Evolutionary conservation across 2,888 invertebrate genomes (phyloP).

Genomic region (Nomada fucata): DNA sequence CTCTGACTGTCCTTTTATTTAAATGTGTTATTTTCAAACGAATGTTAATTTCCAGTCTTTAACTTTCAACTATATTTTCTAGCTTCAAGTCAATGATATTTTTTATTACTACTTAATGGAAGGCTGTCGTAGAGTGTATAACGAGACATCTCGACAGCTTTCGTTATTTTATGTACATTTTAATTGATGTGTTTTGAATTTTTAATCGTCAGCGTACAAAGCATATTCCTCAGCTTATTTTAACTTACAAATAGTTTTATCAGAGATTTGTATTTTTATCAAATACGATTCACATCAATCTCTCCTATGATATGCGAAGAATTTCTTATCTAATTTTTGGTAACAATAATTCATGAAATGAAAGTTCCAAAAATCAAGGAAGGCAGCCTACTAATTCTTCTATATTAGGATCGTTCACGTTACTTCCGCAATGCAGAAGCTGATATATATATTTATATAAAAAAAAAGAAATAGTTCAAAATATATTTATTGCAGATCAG

Average conservation of each 20-base stretch:
- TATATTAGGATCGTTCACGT: slow-evolving; percentile 32
- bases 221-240: slow-evolving; percentile 14
- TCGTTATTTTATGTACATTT: slow-evolving; percentile 34
- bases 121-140: slow-evolving; percentile 36
- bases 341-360: slow-evolving; percentile 41
- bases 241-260: slow-evolving; percentile 11
- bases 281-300: slow-evolving; percentile 19
- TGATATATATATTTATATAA: slow-evolving; percentile 4
- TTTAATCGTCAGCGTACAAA: slow-evolving; percentile 20
- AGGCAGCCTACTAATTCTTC: background rate
- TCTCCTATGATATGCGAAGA: slow-evolving; percentile 35
- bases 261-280: slow-evolving; percentile 24
- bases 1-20: slow-evolving; percentile 5
- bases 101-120: slow-evolving; percentile 27
- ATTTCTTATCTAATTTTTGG: slow-evolving; percentile 32
- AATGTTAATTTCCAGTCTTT: slow-evolving; percentile 39
- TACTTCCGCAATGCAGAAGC: slow-evolving; percentile 36
- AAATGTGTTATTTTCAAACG: slow-evolving; percentile 21
- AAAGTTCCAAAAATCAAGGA: slow-evolving; percentile 18
- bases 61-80: slow-evolving; percentile 33
- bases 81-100: slow-evolving; percentile 24
- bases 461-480: slow-evolving; percentile 51
- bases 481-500: slow-evolving; percentile 49
- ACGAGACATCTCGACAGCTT: slow-evolving; percentile 2
- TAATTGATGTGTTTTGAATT: slow-evolving; percentile 22